phyloP scores from a whole-genome alignment of 2,888 invertebrate genomes.

The Caprella mutica region DNA sequence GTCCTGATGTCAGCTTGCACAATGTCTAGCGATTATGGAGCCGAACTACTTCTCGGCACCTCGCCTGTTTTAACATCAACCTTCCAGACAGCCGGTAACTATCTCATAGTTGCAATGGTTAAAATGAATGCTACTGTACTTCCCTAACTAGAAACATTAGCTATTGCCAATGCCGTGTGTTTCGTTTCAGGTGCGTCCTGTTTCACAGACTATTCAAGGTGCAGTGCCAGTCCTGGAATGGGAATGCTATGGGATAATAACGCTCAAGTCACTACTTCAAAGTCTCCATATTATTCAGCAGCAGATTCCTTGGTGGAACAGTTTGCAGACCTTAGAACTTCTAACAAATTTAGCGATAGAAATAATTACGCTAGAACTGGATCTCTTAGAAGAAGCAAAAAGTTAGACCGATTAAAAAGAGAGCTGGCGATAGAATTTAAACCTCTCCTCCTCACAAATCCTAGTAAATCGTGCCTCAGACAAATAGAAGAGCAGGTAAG shows the following conservation, averaged over 20 bases:
- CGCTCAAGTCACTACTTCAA: neutral
- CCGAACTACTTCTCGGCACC: conserved; percentile 31
- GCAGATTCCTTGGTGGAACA: neutral
- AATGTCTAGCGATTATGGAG: conserved; percentile 34
- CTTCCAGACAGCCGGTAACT: conserved; percentile 10
- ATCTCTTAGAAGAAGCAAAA: neutral
- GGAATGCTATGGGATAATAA: too few relatives aligned
- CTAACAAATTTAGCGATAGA: neutral
- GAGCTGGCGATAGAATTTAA: neutral
- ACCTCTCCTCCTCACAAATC: conserved; percentile 3
- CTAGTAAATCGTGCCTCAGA: too few relatives aligned
- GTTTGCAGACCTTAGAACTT: conserved; percentile 2
- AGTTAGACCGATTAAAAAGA: neutral
- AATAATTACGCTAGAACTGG: neutral
- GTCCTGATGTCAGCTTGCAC: conserved; percentile 33
- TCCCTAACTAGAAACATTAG: too few relatives aligned
- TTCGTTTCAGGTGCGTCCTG: neutral
- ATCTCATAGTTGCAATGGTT: too few relatives aligned
- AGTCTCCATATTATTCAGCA: conserved; percentile 3
- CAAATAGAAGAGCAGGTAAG: too few relatives aligned
- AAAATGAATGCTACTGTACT: too few relatives aligned
- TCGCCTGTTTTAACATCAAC: conserved; percentile 31
- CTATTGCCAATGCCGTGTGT: too few relatives aligned
- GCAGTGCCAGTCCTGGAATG: conserved; percentile 1
- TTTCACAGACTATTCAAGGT: conserved; percentile 7